These are phyloP conservation scores for Aphaenogaster ashmeadi DNA, from an alignment of 1,140 invertebrate species.

Conservation along the genomic window DNA sequence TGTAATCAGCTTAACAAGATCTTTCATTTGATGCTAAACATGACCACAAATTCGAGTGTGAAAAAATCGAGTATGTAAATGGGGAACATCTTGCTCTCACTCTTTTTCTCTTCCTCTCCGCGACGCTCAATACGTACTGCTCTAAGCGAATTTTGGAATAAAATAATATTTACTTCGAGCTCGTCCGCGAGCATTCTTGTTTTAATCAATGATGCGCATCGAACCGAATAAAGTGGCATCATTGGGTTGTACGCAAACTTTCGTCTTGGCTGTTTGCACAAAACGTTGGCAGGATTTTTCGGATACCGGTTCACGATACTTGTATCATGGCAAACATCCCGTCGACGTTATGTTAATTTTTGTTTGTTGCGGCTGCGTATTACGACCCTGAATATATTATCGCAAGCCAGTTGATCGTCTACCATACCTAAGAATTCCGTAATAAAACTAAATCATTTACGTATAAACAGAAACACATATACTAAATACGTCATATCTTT, in stretches of 20 bases:
- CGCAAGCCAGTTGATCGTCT: not conserved
- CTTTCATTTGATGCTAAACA: no score
- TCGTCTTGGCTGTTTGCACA: not conserved
- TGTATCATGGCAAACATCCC: conserved; percentile 24
- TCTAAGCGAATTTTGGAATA: not conserved
- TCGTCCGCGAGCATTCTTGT: not conserved
- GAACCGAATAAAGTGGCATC: conserved; percentile 26
- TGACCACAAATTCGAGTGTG: no score
- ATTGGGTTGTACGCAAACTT: not conserved
- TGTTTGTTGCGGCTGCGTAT: conserved; percentile 15
- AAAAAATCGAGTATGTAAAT: no score
- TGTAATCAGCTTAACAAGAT: no score
- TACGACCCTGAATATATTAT: conserved; percentile 24
- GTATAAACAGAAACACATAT: not conserved
- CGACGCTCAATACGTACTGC: not conserved
- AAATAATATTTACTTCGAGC: conserved; percentile 16
- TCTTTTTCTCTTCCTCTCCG: not conserved
- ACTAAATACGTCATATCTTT: not conserved
- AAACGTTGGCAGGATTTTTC: not conserved
- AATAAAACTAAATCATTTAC: not conserved
- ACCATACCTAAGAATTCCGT: not conserved
- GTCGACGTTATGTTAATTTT: conserved; percentile 3
- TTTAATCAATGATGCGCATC: conserved; percentile 9
- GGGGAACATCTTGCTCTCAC: no score
- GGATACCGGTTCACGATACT: not conserved